Percentiles rank a stretch among this genome's conserved stretches.
These are phyloP conservation scores for Actinostola sp. DNA, from an alignment of 92 coral and sea anemone species.

Conservation along the genomic window DNA sequence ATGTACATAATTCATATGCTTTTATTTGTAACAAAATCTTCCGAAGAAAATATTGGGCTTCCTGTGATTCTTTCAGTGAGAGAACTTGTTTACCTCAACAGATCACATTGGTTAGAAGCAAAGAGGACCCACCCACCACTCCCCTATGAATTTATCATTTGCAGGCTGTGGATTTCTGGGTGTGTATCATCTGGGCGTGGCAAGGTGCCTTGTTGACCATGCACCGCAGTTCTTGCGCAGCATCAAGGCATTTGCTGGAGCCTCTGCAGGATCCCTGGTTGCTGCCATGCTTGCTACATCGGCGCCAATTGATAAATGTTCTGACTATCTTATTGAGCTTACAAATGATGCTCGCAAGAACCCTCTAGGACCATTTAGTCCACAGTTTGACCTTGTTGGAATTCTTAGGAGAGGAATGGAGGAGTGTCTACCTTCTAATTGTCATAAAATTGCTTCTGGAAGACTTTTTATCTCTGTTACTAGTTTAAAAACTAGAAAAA, in stretches of 20 bases:
- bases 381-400: constrained; percentile 89
- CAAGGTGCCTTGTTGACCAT: constrained; percentile 74
- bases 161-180: constrained; percentile 99
- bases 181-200: constrained; percentile 91
- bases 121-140: neutral
- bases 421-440: constrained; percentile 69
- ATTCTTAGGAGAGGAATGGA: constrained; percentile 73
- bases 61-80: too few relatives aligned
- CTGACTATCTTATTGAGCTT: constrained; percentile 72
- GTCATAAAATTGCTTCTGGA: constrained; percentile 82
- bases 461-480: constrained; percentile 86
- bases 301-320: constrained; percentile 77
- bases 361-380: constrained; percentile 90
- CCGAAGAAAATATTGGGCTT: too few relatives aligned
- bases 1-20: too few relatives aligned
- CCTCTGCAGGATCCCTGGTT: constrained; percentile 95
- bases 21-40: too few relatives aligned
- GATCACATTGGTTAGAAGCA: neutral
- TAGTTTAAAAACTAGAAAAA: constrained; percentile 78
- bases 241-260: constrained; percentile 89
- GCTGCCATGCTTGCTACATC: constrained; percentile 94
- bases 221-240: constrained; percentile 80
- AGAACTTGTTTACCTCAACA: neutral
- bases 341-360: constrained; percentile 78
- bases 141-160: constrained; percentile 84